Evolutionary conservation across 92 coral and sea anemone species (phyloP).

Genomic region (Micromussa lordhowensis): DNA sequence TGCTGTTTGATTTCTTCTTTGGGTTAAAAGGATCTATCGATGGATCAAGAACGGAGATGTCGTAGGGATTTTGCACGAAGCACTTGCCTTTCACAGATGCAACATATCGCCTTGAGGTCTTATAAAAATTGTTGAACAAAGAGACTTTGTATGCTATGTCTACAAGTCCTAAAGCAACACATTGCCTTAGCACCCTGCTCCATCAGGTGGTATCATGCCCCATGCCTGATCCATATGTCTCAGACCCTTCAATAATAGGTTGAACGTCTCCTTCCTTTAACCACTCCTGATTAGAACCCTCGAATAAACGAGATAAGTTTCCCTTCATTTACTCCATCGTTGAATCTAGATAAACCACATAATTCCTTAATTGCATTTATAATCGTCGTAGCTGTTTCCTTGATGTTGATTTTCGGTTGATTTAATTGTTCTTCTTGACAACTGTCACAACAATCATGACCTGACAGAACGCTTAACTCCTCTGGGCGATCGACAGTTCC

Average conservation of each 20-base stretch:
- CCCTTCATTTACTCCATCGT: slow-evolving; percentile 27
- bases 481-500: neutral
- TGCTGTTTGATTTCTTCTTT: neutral
- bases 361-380: slow-evolving; percentile 36
- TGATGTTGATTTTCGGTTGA: neutral
- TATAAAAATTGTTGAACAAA: slow-evolving; percentile 15
- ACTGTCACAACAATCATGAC: slow-evolving; percentile 11
- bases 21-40: neutral
- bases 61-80: slow-evolving; percentile 18
- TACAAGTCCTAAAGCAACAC: neutral
- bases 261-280: slow-evolving; percentile 39
- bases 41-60: slow-evolving; percentile 17
- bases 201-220: neutral
- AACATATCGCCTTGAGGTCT: slow-evolving; percentile 8
- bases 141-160: slow-evolving; percentile 9
- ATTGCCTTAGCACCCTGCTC: neutral
- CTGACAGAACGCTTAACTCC: neutral
- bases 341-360: neutral
- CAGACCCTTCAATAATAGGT: slow-evolving; percentile 34
- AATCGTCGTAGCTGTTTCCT: slow-evolving; percentile 4
- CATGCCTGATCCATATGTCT: slow-evolving; percentile 45
- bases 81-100: neutral
- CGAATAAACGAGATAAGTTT: slow-evolving; percentile 51
- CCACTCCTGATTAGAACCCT: slow-evolving; percentile 66
- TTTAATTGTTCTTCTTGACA: neutral